These are phyloP conservation scores for Agrochola lota DNA, from an alignment of 2,888 invertebrate genomes.

Conservation along the genomic window DNA sequence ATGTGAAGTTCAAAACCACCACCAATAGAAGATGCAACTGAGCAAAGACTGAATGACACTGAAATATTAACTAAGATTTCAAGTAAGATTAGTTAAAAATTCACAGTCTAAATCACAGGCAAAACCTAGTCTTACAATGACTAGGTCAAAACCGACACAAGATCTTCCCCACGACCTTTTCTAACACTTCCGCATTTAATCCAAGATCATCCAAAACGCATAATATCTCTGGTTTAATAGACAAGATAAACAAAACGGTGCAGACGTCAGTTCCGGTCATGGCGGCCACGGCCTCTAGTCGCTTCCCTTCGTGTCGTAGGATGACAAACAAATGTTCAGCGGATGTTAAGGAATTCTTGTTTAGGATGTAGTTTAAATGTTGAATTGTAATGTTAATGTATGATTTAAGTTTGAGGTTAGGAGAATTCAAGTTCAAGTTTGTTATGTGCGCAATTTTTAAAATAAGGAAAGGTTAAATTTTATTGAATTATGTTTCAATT, in stretches of 20 bases:
- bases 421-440: slow-evolving; percentile 33
- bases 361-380: slow-evolving; percentile 14
- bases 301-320: slow-evolving; percentile 52
- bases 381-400: background rate
- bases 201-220: slow-evolving; percentile 61
- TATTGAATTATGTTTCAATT: background rate
- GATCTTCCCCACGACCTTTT: slow-evolving; percentile 36
- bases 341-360: slow-evolving; percentile 51
- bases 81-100: background rate
- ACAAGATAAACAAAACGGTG: slow-evolving; percentile 59
- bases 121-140: slow-evolving; percentile 8
- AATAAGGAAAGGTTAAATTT: too few species aligned
- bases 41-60: background rate
- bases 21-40: background rate
- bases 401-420: slow-evolving; percentile 34
- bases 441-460: too few species aligned
- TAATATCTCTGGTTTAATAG: slow-evolving; percentile 63
- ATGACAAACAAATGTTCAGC: slow-evolving; percentile 52
- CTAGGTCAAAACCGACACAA: slow-evolving; percentile 29
- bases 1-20: background rate
- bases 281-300: slow-evolving; percentile 51
- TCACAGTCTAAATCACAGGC: background rate
- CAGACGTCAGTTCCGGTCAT: slow-evolving; percentile 59
- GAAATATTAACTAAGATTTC: background rate
- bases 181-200: slow-evolving; percentile 46